Base-by-base conservation (phyloP, 2,113 vertebrate species). In the Pelecanus crispus region DNA sequence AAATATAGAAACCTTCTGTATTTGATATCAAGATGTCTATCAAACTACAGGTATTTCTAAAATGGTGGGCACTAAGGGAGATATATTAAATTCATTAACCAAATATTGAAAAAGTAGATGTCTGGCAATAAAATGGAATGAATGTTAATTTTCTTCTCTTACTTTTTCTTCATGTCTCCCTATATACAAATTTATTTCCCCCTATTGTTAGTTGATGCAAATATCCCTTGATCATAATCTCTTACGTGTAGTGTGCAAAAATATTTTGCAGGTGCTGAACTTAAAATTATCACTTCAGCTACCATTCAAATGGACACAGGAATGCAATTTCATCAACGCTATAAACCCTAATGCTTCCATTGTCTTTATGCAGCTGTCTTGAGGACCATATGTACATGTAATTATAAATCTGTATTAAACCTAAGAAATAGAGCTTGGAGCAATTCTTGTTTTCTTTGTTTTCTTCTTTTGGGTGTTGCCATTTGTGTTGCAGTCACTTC, bases 251-350 rank as follows among this genome's bases (percentile, higher is more conserved):
- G 20, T 40, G 47, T 85, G 50, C 6, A 1, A 79, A 81, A 47
- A 86, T 93, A 77, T 73, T 97, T 89, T 92, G 53, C 71, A 92
- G 53, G 90, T 91, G 80, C 86, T 94, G 63, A 34, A 28, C 45
- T 53, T 96, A 53, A 96, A 97, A 94, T 96, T 90, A 52, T 22
- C 78, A 79, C 73, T 97, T 97, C 67, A 93, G 18, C 87, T 89
- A n/a, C 59, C 62, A 78, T 95, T 93, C 56, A 96, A 45, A 95
- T 93, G 73, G 79, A 79, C 29, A 50, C 16, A 80, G 45, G 31
- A 72, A 65, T 89, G 61, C 28, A 28, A 42, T 95, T 91, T 95
- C 62, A 47, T 68, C 47, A 49, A 13, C 40, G 11, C 49, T 65
- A 26, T 19, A 86, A 78, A 73, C 45, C 16, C 10, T 78, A 71